Evolutionary conservation across 2,113 vertebrate species (phyloP), one percentile per base, ranked within the genome.

Genomic region (Chitala chitala): DNA sequence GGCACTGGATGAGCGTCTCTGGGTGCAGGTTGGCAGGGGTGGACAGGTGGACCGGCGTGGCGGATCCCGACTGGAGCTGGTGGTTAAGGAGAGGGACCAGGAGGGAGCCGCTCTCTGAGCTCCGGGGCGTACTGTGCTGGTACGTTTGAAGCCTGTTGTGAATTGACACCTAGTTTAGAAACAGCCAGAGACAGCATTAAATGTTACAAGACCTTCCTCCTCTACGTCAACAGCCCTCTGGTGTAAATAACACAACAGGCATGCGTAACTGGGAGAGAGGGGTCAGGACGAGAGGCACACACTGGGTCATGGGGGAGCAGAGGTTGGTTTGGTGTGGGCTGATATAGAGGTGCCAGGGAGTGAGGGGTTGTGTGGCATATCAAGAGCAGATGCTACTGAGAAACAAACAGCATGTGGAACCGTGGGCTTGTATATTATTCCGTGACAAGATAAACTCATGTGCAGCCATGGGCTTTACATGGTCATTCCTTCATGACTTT

Each of bases 81-180:
- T 90, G 86, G 87, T 94, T 96, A 95, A 88, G 93, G 93, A 82
- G 92, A 81, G 77, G 90, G 91, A 80, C 91, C 89, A 85, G 88
- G 74, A 86, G 87, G 70, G 81, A 84, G 90, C 87, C 88, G 91
- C 83, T 97, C 94, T 95, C 92, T 82, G 91, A 92, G 78, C 82
- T 91, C 92, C 85, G 90, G 86, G 89, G 85, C 86, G 91, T 89
- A 91, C 84, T 95, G 95, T 94, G 94, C 92, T 94, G 97, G 93
- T 94, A 95, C 94, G 93, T 96, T 94, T 98, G 96, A 95, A 96
- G 96, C 96, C 97, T 99, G 96, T 99, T 98, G 95, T 99, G 97
- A 98, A 99, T 98, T 96, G 97, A 99, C 94, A 99, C 97, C 97
- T 99, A 99, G 95, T 98, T 99, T 98, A 99, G 97, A 98, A 98